Evolutionary conservation across 2,888 invertebrate genomes (phyloP).

Genomic region (Caenorhabditis macrosperma): DNA sequence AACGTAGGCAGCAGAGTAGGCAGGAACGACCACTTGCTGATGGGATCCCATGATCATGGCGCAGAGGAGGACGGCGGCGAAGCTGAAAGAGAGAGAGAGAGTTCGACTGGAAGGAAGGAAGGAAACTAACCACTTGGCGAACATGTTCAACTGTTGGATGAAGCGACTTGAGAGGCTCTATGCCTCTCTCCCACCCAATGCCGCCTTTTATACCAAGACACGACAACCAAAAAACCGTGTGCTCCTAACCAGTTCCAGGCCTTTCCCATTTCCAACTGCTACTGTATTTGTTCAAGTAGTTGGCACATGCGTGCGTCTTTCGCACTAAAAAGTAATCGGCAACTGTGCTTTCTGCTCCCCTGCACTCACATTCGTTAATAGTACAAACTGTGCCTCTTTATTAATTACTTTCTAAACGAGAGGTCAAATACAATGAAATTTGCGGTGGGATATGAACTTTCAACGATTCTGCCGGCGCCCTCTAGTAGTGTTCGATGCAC

Average conservation of each 20-base stretch:
- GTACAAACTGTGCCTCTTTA: neutral
- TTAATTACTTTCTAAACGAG: neutral
- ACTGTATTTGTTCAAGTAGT: neutral
- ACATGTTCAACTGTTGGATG: no score
- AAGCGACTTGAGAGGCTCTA: no score
- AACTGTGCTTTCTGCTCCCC: no score
- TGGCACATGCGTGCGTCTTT: neutral
- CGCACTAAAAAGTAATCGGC: no score
- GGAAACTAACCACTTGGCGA: no score
- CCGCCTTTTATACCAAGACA: neutral
- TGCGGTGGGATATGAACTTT: neutral
- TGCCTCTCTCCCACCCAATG: neutral
- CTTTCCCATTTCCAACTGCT: neutral
- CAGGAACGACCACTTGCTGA: conserved; percentile 26
- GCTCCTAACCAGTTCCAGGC: neutral
- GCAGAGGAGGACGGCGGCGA: no score
- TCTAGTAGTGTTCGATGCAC: conserved; percentile 57
- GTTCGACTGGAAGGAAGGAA: no score
- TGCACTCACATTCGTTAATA: no score
- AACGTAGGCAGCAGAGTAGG: conserved; percentile 24
- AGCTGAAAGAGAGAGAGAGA: no score
- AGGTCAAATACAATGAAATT: neutral
- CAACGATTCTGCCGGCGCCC: neutral
- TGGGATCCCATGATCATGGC: conserved; percentile 18
- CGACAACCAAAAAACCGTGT: neutral